These are phyloP conservation scores for Coelogynopora nodosa DNA, from an alignment of 2,888 invertebrate genomes.

Conservation along the genomic window DNA sequence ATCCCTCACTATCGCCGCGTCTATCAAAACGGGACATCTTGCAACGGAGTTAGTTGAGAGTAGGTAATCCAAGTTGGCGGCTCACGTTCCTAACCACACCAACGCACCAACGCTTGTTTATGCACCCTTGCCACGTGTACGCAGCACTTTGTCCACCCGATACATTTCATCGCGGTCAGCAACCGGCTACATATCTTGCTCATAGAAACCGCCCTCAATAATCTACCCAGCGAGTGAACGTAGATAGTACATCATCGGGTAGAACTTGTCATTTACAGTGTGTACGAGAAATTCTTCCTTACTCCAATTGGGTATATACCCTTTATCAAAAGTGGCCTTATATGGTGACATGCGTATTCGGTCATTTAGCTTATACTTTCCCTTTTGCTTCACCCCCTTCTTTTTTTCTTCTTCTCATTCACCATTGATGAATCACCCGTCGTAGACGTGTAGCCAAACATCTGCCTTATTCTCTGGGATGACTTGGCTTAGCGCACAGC, in stretches of 20 bases:
- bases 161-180: not conserved
- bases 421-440: not conserved
- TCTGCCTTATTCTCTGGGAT: not conserved
- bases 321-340: constrained; percentile 5
- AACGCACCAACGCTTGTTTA: not conserved
- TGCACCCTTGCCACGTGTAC: not conserved
- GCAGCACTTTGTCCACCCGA: not conserved
- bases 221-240: not conserved
- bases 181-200: constrained; percentile 2
- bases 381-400: not conserved
- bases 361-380: not conserved
- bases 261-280: not conserved
- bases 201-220: not conserved
- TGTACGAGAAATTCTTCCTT: not conserved
- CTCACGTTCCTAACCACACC: not conserved
- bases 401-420: not conserved
- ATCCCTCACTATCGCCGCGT: not conserved
- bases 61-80: not conserved
- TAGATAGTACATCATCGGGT: not conserved
- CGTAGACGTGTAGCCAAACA: constrained; percentile 2
- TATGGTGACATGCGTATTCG: not conserved
- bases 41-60: not conserved
- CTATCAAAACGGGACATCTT: constrained; percentile 15
- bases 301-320: not conserved
- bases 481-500: not conserved